These are phyloP conservation scores for Sebastes nivosus DNA, from an alignment of 2,797 vertebrate genomes.

Conservation along the genomic window DNA sequence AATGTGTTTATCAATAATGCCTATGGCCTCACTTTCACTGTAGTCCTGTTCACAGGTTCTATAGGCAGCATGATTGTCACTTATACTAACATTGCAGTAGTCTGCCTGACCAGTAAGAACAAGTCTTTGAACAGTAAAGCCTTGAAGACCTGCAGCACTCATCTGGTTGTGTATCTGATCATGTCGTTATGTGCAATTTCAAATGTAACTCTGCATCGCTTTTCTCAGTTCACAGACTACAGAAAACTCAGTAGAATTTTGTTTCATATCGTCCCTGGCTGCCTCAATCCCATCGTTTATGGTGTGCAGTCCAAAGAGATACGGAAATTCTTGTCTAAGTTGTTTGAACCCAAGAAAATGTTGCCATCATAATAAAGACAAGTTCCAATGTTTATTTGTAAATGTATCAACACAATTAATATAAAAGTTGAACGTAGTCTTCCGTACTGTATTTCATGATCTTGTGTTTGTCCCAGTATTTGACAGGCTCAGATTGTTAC, in stretches of 20 bases:
- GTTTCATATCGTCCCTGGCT: conserved; percentile 33
- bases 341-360: neutral
- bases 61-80: conserved; percentile 56
- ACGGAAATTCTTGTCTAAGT: neutral
- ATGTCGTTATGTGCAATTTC: conserved; percentile 20
- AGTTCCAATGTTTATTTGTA: neutral
- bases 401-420: neutral
- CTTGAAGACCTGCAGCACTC: conserved; percentile 69
- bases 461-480: neutral
- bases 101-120: conserved; percentile 54
- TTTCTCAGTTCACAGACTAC: conserved; percentile 32
- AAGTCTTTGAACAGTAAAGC: conserved; percentile 51
- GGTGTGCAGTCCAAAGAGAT: conserved; percentile 55
- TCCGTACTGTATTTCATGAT: neutral
- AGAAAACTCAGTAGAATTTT: conserved; percentile 31
- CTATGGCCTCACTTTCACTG: neutral
- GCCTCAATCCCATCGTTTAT: conserved; percentile 57
- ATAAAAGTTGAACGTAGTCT: neutral
- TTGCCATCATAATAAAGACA: neutral
- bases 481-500: too few species aligned
- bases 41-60: conserved; percentile 40
- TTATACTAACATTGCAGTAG: conserved; percentile 67
- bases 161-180: conserved; percentile 55
- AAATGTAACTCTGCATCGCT: conserved; percentile 41
- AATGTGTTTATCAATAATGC: neutral